Percentiles rank a stretch among this genome's conserved stretches.
These are phyloP conservation scores for Xylophagus ater DNA, from an alignment of 2,888 invertebrate genomes.

Conservation along the genomic window DNA sequence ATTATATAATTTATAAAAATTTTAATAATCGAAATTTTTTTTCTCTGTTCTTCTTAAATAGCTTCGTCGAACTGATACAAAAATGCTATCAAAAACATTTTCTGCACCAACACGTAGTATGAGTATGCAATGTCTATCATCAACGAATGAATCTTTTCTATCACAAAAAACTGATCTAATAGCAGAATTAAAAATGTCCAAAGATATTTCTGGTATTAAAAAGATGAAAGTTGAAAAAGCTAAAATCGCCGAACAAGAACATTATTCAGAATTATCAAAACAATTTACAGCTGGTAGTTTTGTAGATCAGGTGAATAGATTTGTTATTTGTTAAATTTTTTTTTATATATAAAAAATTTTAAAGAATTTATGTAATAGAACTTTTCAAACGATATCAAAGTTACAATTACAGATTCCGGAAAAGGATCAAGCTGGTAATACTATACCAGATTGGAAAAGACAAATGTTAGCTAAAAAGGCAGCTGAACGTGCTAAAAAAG, in stretches of 20 bases:
- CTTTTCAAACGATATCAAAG: conserved; percentile 10
- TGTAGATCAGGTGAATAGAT: conserved; percentile 69
- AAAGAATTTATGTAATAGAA: conserved; percentile 4
- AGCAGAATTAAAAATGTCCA: conserved; percentile 84
- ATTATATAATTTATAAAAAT: not conserved
- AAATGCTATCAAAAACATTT: conserved; percentile 67
- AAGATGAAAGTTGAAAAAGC: conserved; percentile 85
- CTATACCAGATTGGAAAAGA: conserved; percentile 89
- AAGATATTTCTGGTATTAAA: conserved; percentile 86
- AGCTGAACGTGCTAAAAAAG: conserved; percentile 84
- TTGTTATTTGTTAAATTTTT: conserved; percentile 21
- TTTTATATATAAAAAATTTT: conserved; percentile 5
- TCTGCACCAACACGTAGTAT: conserved; percentile 73
- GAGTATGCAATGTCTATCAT: conserved; percentile 60
- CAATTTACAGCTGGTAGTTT: conserved; percentile 77
- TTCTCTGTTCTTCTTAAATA: conserved; percentile 25
- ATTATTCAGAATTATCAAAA: conserved; percentile 72
- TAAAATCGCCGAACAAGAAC: conserved; percentile 74
- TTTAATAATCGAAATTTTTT: not conserved
- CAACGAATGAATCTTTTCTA: conserved; percentile 55
- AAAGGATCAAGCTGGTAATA: conserved; percentile 74
- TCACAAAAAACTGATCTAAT: conserved; percentile 76
- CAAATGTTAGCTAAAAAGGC: conserved; percentile 92
- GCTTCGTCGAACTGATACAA: conserved; percentile 57
- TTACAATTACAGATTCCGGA: conserved; percentile 62